Evolutionary conservation across 1,140 invertebrate genomes (phyloP).

Genomic region (Micrasema minimum): DNA sequence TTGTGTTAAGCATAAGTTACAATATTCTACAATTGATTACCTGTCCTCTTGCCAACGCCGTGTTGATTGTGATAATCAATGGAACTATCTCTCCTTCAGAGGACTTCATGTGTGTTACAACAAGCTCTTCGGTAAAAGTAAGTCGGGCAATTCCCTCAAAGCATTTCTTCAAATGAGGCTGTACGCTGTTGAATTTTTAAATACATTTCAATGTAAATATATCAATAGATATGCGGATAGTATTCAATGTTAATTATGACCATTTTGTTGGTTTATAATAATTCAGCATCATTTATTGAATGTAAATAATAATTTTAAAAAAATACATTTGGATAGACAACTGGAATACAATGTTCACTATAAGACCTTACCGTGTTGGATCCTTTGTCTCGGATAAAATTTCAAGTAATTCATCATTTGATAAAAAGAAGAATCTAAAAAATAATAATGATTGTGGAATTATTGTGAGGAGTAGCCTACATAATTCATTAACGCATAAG

Average conservation of each 20-base stretch:
- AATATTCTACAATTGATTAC: no score
- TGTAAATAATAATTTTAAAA: no score
- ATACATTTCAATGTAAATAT: no score
- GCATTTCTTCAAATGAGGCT: constrained; percentile 97
- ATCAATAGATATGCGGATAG: no score
- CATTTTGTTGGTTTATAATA: no score
- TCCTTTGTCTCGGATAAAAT: constrained; percentile 97
- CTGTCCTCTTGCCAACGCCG: constrained; percentile 88
- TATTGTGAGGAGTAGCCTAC: no score
- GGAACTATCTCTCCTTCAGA: constrained; percentile 87
- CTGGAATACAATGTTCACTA: no score
- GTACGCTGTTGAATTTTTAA: constrained; percentile 73
- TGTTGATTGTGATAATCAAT: constrained; percentile 85
- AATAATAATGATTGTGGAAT: no score
- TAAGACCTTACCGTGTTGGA: constrained; percentile 80
- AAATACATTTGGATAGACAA: no score
- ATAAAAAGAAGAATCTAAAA: constrained; percentile 93
- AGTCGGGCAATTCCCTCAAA: constrained; percentile 92
- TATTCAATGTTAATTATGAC: no score
- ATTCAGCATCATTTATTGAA: background rate
- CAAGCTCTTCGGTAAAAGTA: constrained; percentile 86
- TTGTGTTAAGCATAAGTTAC: no score
- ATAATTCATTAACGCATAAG: no score
- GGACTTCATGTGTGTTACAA: constrained; percentile 91
- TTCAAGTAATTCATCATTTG: constrained; percentile 95